Percentiles rank a stretch among this genome's conserved stretches.
These are phyloP conservation scores for Agapornis canus DNA, from an alignment of 2,797 vertebrate genomes.

Conservation along the genomic window DNA sequence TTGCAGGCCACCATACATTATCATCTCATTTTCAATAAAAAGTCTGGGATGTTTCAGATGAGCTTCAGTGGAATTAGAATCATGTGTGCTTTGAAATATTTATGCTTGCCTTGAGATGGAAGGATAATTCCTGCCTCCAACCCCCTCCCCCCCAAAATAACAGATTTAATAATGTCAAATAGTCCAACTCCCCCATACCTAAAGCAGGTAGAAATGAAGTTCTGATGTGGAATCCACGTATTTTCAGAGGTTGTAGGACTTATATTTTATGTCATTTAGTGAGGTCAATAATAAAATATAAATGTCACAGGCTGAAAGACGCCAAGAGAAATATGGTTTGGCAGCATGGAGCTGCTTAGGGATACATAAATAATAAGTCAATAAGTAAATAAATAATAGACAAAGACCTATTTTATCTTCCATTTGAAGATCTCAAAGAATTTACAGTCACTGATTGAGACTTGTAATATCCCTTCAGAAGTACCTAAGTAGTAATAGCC, in stretches of 20 bases:
- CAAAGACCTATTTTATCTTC: slow-evolving; percentile 56
- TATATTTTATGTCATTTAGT: slow-evolving; percentile 63
- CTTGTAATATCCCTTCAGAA: slow-evolving; percentile 7
- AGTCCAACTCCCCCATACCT: slow-evolving; percentile 32
- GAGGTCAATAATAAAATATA: slow-evolving; percentile 67
- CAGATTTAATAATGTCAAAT: slow-evolving; percentile 24
- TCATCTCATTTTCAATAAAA: slow-evolving; percentile 64
- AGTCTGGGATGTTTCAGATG: slow-evolving; percentile 47
- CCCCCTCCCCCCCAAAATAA: not conserved
- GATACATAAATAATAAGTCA: slow-evolving; percentile 69
- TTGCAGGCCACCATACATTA: slow-evolving; percentile 67
- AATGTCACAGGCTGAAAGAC: slow-evolving; percentile 65
- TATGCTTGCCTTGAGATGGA: slow-evolving; percentile 62
- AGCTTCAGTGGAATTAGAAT: slow-evolving; percentile 62
- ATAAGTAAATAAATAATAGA: slow-evolving; percentile 72
- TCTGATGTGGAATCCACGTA: slow-evolving; percentile 15
- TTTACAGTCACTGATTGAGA: slow-evolving; percentile 25
- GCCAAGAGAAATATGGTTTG: slow-evolving; percentile 45
- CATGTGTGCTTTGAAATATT: slow-evolving; percentile 68
- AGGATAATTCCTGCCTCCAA: slow-evolving; percentile 41
- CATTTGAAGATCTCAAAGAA: slow-evolving; percentile 55
- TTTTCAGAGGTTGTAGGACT: slow-evolving; percentile 45
- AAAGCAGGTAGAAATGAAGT: slow-evolving; percentile 63
- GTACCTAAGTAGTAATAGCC: not conserved
- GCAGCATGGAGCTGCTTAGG: slow-evolving; percentile 65